These are phyloP conservation scores for Spodoptera exigua DNA, from an alignment of 2,888 invertebrate genomes.

Conservation along the genomic window DNA sequence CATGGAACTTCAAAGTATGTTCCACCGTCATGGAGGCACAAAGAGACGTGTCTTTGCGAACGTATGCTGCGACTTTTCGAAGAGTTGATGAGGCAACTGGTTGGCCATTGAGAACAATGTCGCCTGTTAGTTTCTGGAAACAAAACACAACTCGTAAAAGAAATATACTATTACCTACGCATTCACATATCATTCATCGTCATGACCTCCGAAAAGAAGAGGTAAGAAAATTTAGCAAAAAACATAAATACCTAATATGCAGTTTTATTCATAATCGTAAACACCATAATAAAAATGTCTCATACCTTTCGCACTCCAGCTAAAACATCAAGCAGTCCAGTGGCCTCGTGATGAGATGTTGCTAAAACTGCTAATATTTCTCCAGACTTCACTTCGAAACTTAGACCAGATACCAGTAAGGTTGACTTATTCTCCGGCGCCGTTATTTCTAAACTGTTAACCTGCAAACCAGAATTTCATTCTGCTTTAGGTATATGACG, in stretches of 20 bases:
- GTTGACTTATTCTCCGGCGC: slow-evolving; percentile 87
- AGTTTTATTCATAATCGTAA: too few species aligned
- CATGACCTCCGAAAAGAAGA: neutral
- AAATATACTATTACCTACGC: neutral
- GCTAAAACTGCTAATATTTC: slow-evolving; percentile 97
- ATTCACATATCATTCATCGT: neutral
- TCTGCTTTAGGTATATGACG: too few species aligned
- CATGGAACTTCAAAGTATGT: slow-evolving; percentile 95
- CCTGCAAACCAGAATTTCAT: slow-evolving; percentile 76
- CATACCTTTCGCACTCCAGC: slow-evolving; percentile 91
- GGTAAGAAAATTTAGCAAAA: too few species aligned
- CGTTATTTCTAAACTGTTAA: slow-evolving; percentile 91
- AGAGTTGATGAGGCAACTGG: slow-evolving; percentile 92
- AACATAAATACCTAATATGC: too few species aligned
- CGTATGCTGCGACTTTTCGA: slow-evolving; percentile 92
- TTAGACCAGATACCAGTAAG: slow-evolving; percentile 92
- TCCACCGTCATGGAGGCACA: slow-evolving; percentile 96
- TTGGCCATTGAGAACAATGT: slow-evolving; percentile 96
- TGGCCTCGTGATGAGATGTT: slow-evolving; percentile 96
- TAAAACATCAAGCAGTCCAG: slow-evolving; percentile 94
- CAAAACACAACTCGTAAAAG: neutral
- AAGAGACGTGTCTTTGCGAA: slow-evolving; percentile 93
- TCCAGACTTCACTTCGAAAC: slow-evolving; percentile 96
- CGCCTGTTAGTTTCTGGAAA: slow-evolving; percentile 90
- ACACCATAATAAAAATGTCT: too few species aligned